Base-by-base conservation (phyloP, 2,797 vertebrate genomes). In the Amniataba percoides region DNA sequence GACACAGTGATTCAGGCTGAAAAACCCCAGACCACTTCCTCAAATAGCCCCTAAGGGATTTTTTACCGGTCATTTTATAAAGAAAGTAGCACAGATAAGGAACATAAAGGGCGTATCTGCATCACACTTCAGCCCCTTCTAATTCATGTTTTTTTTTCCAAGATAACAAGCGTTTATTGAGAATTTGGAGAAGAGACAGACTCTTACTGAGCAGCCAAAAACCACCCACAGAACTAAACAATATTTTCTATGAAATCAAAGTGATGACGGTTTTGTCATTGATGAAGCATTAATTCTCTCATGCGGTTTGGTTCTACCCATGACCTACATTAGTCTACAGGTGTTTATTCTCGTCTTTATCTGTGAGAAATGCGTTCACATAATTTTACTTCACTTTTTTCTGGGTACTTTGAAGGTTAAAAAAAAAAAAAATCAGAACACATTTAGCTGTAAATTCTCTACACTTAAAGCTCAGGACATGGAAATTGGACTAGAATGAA, bases 1-100 rank as follows among this genome's bases (percentile, higher is more conserved):
- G 86, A 88, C 90, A 43, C 83, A 83, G 87, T 68, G 83, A 62
- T 86, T 83, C 78, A 78, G 71, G 79, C 77, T 92, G 88, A 94
- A 85, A 91, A 52, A 87, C 59, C 73, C 85, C 91, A 94, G 92
- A 86, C 77, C 77, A 77, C 86, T 80, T 89, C 82, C 76, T 79
- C 68, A 66, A 88, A 73, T 68, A 74, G 68, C 61, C 78, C 70
- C 66, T 64, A 71, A 23, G 58, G 55, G 75, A 59, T 16, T 64
- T 34, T 42, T 11, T 34, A 31, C 31, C 58, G 48, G 10, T 34
- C 34, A 45, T 27, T 43, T 64, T 52, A 34, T 51, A 3, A 23
- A 40, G 13, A 16, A 42, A 31, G 51, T 3, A 12, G 16, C 25
- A 31, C 0, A 64, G 31, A 52, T 23, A 36, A 49, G 48, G 7